Conservation (phyloP, 2,888 invertebrate genomes). For the Campoplex capitator region DNA sequence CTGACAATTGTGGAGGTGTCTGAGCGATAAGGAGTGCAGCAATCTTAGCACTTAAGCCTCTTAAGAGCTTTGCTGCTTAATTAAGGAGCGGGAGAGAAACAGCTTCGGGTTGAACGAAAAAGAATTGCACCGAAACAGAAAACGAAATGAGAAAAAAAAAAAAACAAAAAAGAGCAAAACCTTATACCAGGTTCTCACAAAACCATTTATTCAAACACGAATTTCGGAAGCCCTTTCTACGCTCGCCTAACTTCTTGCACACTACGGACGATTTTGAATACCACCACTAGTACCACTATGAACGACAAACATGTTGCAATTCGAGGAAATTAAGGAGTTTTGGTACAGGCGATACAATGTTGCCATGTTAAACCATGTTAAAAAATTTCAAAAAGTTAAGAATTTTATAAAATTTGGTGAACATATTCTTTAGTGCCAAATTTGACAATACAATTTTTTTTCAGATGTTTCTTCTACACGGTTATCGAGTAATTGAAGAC, state of each 20-base stretch:
- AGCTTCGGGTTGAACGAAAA: constrained; percentile 39
- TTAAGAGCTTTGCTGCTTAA: constrained; percentile 78
- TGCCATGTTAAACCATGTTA: too few species aligned
- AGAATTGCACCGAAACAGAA: constrained; percentile 31
- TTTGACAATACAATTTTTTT: too few species aligned
- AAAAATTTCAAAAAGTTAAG: too few species aligned
- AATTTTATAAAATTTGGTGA: too few species aligned
- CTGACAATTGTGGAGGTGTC: constrained; percentile 78
- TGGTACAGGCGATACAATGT: too few species aligned
- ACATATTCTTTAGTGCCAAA: too few species aligned
- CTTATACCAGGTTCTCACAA: constrained; percentile 4
- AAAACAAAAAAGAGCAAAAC: constrained; percentile 17
- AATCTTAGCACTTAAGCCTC: constrained; percentile 76
- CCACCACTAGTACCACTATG: too few species aligned
- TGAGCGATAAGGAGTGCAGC: constrained; percentile 74
- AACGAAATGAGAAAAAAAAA: not conserved
- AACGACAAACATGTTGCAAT: not conserved
- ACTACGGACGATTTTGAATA: constrained; percentile 31
- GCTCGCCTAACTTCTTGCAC: constrained; percentile 13
- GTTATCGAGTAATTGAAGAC: too few species aligned
- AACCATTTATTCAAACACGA: constrained; percentile 42
- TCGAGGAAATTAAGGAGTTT: not conserved
- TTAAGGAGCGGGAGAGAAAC: constrained; percentile 69
- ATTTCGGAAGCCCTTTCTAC: constrained; percentile 33
- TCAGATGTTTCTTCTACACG: too few species aligned